A percentile compares a stretch with the other conserved stretches of the same genome.
Conservation (phyloP, 2,797 vertebrate genomes). For the Chelon auratus region DNA sequence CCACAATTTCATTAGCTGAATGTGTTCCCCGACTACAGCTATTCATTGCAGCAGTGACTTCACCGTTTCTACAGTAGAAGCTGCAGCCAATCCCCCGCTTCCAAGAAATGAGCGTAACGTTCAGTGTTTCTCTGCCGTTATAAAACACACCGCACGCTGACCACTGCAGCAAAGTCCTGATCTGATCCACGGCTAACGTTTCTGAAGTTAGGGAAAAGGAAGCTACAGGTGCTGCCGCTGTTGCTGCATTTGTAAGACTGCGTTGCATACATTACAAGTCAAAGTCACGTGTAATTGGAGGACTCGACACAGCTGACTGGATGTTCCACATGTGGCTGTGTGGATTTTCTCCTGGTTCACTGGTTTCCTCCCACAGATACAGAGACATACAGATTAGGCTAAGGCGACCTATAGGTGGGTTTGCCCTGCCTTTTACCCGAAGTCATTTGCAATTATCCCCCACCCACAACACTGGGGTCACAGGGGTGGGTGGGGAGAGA, state of each 20-base stretch:
- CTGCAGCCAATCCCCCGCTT: background rate
- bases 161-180: conserved; percentile 16
- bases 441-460: background rate
- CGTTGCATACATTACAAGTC: background rate
- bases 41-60: conserved; percentile 33
- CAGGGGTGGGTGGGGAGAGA: too few relatives aligned
- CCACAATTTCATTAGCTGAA: conserved; percentile 53
- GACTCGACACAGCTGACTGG: rapidly evolving
- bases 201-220: background rate
- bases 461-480: too few relatives aligned
- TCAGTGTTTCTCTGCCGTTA: background rate
- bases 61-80: conserved; percentile 10
- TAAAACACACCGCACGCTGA: background rate
- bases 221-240: background rate
- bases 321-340: background rate
- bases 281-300: background rate
- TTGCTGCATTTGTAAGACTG: background rate
- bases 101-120: background rate
- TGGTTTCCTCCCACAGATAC: background rate
- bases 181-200: background rate
- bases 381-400: conserved; percentile 3
- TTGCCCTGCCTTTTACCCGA: too few relatives aligned
- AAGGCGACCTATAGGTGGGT: background rate
- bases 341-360: background rate
- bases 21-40: conserved; percentile 32